Conservation (phyloP, 2,888 invertebrate species). For the Plusia festucae region DNA sequence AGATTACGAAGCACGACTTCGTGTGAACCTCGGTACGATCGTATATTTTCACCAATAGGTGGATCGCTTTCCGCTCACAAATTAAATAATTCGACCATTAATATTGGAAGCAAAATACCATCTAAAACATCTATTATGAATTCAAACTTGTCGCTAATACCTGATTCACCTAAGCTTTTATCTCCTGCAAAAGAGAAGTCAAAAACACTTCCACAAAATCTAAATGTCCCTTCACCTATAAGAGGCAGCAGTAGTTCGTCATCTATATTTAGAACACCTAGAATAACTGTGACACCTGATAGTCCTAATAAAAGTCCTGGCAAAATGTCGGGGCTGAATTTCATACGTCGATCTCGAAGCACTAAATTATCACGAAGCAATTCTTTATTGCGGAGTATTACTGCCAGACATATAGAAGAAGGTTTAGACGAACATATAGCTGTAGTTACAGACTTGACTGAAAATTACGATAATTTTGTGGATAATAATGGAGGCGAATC, state of each 20-base stretch:
- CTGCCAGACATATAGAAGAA: constrained; percentile 85
- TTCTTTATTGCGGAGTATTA: constrained; percentile 90
- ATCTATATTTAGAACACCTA: constrained; percentile 83
- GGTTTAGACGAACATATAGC: constrained; percentile 78
- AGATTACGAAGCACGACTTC: constrained; percentile 83
- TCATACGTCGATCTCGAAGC: constrained; percentile 92
- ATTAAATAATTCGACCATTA: constrained; percentile 78
- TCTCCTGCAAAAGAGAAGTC: constrained; percentile 87
- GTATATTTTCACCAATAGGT: constrained; percentile 82
- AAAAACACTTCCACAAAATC: constrained; percentile 90
- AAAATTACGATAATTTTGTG: constrained; percentile 82
- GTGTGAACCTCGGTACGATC: constrained; percentile 84
- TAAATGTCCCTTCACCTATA: constrained; percentile 83
- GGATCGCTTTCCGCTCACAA: constrained; percentile 80
- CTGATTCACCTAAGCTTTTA: constrained; percentile 84
- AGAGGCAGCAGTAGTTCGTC: constrained; percentile 85
- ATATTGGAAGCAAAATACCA: constrained; percentile 74
- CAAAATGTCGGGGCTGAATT: constrained; percentile 87
- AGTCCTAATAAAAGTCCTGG: constrained; percentile 88
- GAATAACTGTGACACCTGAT: constrained; percentile 84
- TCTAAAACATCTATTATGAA: constrained; percentile 79
- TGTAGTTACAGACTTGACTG: constrained; percentile 80
- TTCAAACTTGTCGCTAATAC: constrained; percentile 84
- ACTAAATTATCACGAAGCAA: constrained; percentile 92
- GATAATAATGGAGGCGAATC: constrained; percentile 80